A percentile compares a stretch with the other conserved stretches of the same genome.
Evolutionary conservation across 2,113 vertebrate genomes (phyloP).

Genomic region (Catharus bicknelli): DNA sequence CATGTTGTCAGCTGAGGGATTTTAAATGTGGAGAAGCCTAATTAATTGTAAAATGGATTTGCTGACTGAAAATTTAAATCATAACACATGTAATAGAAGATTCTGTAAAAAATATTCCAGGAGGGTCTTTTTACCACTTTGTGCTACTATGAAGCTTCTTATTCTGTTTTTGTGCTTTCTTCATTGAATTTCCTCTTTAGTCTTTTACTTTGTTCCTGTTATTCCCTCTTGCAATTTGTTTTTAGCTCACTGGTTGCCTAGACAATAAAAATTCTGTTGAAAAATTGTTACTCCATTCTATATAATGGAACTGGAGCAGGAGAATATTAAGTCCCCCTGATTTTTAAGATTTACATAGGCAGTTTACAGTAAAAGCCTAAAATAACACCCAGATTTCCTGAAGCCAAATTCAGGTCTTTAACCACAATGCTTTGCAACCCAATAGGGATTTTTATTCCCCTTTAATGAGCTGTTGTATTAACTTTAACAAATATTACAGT

Average conservation of each 20-base stretch:
- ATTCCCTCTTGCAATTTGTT: background rate
- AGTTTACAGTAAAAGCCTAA: background rate
- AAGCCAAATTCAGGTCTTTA: conserved; percentile 1
- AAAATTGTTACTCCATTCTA: background rate
- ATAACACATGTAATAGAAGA: background rate
- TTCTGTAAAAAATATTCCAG: background rate
- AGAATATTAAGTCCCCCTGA: background rate
- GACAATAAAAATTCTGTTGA: background rate
- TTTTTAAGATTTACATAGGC: background rate
- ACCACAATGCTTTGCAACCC: background rate
- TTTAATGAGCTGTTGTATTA: conserved; percentile 24
- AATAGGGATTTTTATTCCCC: background rate
- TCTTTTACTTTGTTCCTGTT: background rate
- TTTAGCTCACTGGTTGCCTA: background rate
- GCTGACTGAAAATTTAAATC: background rate
- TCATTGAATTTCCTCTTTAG: background rate
- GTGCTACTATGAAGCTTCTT: background rate
- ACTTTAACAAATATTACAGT: conserved; percentile 5
- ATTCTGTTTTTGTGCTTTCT: background rate
- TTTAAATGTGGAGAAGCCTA: background rate
- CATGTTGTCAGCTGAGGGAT: background rate
- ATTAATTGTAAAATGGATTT: background rate
- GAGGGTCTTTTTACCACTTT: background rate
- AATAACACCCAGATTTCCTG: background rate
- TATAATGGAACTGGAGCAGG: background rate